Evolutionary conservation across 2,113 vertebrate species (phyloP).

Genomic region (Microtus pennsylvanicus): DNA sequence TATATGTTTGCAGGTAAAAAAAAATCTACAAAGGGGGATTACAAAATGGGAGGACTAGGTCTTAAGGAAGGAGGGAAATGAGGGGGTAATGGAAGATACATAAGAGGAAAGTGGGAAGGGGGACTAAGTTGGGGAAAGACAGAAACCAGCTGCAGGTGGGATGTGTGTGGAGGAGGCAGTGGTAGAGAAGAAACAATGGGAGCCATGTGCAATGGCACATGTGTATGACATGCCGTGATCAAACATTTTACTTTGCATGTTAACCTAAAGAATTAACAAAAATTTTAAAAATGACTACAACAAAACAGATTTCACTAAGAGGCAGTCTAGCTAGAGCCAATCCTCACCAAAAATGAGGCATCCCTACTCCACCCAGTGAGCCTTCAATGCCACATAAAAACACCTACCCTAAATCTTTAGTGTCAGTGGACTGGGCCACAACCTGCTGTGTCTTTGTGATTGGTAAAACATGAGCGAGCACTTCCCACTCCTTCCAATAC

Average conservation of each 20-base stretch:
- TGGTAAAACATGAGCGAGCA: neutral
- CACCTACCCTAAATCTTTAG: too few relatives aligned
- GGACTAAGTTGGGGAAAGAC: neutral
- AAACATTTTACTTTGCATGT: neutral
- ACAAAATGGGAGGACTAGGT: neutral
- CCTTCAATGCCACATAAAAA: neutral
- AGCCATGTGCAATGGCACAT: neutral
- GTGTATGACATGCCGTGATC: neutral
- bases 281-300: neutral
- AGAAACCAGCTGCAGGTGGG: neutral
- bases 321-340: neutral
- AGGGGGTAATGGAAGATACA: neutral
- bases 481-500: neutral
- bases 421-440: neutral
- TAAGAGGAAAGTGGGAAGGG: neutral
- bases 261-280: neutral
- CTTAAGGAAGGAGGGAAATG: neutral
- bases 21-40: neutral
- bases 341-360: neutral
- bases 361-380: neutral
- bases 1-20: neutral
- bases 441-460: neutral
- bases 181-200: neutral
- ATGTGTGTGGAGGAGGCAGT: neutral
- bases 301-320: neutral